Evolutionary conservation across 2,888 invertebrate genomes (phyloP).

Genomic region (Bombylius major): DNA sequence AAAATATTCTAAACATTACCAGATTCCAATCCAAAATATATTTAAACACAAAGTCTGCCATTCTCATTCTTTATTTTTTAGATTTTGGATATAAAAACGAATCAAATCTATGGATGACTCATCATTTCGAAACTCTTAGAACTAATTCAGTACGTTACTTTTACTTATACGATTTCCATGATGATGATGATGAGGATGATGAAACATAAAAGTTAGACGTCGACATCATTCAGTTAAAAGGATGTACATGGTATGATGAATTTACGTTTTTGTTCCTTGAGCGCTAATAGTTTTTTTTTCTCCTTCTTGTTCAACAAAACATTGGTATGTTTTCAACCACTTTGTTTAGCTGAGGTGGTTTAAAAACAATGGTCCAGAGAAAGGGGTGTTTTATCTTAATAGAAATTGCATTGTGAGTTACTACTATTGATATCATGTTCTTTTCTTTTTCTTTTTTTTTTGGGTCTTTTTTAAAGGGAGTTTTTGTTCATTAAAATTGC

Average conservation of each 20-base stretch:
- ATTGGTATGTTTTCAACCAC: slow-evolving; percentile 1
- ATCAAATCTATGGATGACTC: background rate
- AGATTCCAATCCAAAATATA: background rate
- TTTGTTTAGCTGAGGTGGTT: background rate
- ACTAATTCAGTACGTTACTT: background rate
- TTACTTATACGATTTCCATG: background rate
- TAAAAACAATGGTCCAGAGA: slow-evolving; percentile 1
- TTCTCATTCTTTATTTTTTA: no score
- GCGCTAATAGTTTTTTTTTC: background rate
- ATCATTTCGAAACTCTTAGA: background rate
- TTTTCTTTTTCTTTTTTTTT: background rate
- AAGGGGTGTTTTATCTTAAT: background rate
- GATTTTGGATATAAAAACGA: background rate
- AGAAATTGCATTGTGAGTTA: background rate
- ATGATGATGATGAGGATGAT: background rate
- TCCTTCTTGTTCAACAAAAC: background rate
- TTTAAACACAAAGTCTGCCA: background rate
- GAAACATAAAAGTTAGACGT: background rate
- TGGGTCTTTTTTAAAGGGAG: background rate
- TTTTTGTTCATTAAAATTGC: background rate
- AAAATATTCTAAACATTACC: no score
- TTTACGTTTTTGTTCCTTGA: no score
- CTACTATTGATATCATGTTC: background rate
- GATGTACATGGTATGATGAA: background rate
- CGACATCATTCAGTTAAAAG: background rate